Evolutionary conservation across 2,888 invertebrate genomes (phyloP).

Genomic region (Drosophila prolongata): DNA sequence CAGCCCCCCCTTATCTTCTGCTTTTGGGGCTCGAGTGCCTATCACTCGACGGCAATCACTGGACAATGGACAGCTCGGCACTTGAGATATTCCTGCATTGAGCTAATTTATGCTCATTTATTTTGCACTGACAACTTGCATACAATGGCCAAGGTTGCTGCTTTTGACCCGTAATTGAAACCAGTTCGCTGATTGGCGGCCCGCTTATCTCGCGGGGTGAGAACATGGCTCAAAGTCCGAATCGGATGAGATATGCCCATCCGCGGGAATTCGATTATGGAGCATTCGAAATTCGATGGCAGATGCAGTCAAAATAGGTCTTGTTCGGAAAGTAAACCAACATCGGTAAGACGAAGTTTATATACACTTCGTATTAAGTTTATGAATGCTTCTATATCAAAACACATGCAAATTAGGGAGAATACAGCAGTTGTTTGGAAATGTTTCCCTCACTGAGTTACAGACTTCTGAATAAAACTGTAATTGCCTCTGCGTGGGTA

Average conservation of each 20-base stretch:
- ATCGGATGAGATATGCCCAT: constrained; percentile 4
- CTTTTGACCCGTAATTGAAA: constrained; percentile 32
- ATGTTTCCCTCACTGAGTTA: too few relatives aligned
- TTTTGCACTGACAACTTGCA: constrained; percentile 10
- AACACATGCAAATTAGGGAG: too few relatives aligned
- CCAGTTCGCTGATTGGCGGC: constrained; percentile 32
- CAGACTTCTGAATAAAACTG: too few relatives aligned
- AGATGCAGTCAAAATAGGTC: not conserved
- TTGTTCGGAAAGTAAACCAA: not conserved
- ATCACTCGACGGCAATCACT: constrained; percentile 17
- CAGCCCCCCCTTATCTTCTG: constrained; percentile 19
- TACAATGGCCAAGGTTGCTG: constrained; percentile 31
- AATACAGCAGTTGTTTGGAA: too few relatives aligned
- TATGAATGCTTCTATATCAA: too few relatives aligned
- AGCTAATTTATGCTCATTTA: constrained; percentile 28
- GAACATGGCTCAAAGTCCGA: constrained; percentile 44
- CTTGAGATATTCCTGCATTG: constrained; percentile 14
- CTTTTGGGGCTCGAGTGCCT: constrained; percentile 7
- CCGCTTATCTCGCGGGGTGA: constrained; percentile 33
- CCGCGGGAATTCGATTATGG: constrained; percentile 7
- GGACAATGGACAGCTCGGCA: constrained; percentile 21
- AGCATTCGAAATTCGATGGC: not conserved
- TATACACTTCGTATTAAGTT: too few relatives aligned
- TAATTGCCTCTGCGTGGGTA: too few relatives aligned
- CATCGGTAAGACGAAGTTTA: too few relatives aligned